Conservation (phyloP, 2,797 vertebrate species). For the Danio kyathit region DNA sequence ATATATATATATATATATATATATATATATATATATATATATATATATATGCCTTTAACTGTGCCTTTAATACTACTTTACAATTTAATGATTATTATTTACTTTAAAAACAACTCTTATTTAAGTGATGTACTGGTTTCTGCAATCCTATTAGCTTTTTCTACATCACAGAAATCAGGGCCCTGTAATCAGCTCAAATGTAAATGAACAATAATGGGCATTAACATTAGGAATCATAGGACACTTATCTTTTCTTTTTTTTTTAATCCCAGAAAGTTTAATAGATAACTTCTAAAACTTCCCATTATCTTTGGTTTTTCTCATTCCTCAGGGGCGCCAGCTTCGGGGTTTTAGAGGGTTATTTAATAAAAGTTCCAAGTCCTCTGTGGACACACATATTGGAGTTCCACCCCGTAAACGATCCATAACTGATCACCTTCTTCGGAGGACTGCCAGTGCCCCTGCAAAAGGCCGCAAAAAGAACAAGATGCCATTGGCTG, state of each 20-base stretch:
- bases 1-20: no score
- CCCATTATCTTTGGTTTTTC: not conserved
- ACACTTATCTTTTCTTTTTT: not conserved
- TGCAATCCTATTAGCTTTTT: no score
- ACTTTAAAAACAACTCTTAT: no score
- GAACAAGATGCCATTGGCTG: conserved; percentile 89
- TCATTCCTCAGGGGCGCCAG: conserved; percentile 85
- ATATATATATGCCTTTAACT: no score
- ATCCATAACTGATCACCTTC: conserved; percentile 90
- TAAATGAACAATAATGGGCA: no score
- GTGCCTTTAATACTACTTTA: no score
- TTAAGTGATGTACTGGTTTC: no score
- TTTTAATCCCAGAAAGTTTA: not conserved
- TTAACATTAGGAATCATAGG: no score
- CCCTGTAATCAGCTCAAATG: no score
- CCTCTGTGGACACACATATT: conserved; percentile 79
- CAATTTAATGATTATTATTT: no score
- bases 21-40: no score
- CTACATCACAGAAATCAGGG: no score
- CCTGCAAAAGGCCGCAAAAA: conserved; percentile 96
- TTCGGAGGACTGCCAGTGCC: conserved; percentile 94
- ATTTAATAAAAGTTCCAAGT: conserved; percentile 89
- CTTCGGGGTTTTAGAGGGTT: conserved; percentile 93
- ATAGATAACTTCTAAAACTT: not conserved
- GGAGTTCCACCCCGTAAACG: conserved; percentile 83